A percentile compares a stretch with the other conserved stretches of the same genome.
Evolutionary conservation across 2,797 vertebrate species (phyloP).

Genomic region (Luscinia megarhynchos): DNA sequence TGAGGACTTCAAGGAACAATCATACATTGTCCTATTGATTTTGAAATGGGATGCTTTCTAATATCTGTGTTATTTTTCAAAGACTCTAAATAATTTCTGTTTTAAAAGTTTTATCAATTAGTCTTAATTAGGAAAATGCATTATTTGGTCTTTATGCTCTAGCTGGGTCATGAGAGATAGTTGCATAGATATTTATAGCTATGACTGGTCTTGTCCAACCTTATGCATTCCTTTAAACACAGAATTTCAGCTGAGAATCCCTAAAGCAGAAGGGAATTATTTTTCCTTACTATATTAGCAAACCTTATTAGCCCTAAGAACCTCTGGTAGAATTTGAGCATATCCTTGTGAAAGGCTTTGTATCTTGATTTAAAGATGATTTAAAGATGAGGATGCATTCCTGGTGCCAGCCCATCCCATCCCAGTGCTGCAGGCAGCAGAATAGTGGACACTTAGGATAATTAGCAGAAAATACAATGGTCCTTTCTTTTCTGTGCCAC

Average conservation of each 20-base stretch:
- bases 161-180: background rate
- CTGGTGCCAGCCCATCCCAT: background rate
- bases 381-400: background rate
- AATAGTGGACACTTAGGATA: fast-evolving
- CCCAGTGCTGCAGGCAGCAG: background rate
- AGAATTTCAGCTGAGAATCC: slow-evolving; percentile 18
- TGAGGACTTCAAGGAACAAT: too few relatives aligned
- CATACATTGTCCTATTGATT: too few relatives aligned
- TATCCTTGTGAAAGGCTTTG: background rate
- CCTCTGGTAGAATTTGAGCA: background rate
- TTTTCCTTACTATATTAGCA: background rate
- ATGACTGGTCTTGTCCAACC: background rate
- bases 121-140: background rate
- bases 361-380: background rate
- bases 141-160: background rate
- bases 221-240: background rate
- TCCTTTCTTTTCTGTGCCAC: background rate
- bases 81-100: background rate
- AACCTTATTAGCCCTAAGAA: background rate
- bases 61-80: background rate
- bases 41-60: background rate
- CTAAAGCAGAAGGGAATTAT: background rate
- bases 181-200: background rate
- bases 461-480: background rate
- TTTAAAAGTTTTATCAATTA: background rate